A percentile compares a stretch with the other conserved stretches of the same genome.
These are phyloP conservation scores for Leptonema lineaticorne DNA, from an alignment of 1,140 invertebrate species.

Conservation along the genomic window DNA sequence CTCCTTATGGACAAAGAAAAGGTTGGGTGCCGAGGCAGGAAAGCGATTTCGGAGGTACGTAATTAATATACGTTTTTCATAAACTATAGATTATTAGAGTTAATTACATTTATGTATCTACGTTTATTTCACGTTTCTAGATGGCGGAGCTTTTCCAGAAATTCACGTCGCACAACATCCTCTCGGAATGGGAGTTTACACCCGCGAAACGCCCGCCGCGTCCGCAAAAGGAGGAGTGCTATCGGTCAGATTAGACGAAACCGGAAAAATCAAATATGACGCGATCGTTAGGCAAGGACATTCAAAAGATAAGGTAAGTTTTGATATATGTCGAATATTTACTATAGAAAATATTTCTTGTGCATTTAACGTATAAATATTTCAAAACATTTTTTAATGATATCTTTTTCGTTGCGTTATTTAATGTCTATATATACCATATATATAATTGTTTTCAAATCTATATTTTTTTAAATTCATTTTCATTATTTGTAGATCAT, in stretches of 20 bases:
- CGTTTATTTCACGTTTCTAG: conserved; percentile 60
- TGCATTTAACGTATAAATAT: no score
- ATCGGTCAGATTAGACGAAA: conserved; percentile 89
- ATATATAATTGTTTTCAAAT: neutral
- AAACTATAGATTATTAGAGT: neutral
- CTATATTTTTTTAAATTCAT: conserved; percentile 6
- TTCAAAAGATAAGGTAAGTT: conserved; percentile 84
- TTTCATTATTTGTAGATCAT: conserved; percentile 69
- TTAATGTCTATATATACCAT: neutral
- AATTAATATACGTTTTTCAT: no score
- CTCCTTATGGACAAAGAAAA: conserved; percentile 93
- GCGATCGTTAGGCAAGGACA: conserved; percentile 93
- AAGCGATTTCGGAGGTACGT: conserved; percentile 81
- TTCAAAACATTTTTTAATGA: no score
- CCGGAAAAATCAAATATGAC: conserved; percentile 97
- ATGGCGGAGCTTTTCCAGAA: conserved; percentile 99
- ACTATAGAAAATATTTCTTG: no score
- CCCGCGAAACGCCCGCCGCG: conserved; percentile 78
- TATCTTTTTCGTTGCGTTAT: neutral
- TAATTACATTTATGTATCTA: neutral
- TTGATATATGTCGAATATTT: no score
- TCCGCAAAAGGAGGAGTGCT: conserved; percentile 82
- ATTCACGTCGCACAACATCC: conserved; percentile 97
- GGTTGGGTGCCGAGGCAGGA: conserved; percentile 89
- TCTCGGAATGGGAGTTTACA: conserved; percentile 84